Percentiles rank a stretch among this genome's conserved stretches.
These are phyloP conservation scores for Oreochromis aureus DNA, from an alignment of 2,113 vertebrate genomes.

Conservation along the genomic window DNA sequence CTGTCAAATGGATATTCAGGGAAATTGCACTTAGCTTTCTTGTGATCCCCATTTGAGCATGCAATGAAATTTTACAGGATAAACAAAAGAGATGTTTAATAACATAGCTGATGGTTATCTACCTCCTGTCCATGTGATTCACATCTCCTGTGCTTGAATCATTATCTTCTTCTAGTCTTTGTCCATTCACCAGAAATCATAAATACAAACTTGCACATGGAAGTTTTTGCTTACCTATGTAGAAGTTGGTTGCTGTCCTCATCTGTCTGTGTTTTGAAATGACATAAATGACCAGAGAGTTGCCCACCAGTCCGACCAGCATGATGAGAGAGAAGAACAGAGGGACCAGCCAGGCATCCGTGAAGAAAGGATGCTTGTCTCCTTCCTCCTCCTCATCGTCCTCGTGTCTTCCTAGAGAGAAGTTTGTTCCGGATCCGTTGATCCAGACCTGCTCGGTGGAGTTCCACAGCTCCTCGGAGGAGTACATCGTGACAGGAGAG, in stretches of 20 bases:
- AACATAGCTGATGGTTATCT: neutral
- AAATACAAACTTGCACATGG: neutral
- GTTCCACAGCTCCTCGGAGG: slow-evolving; percentile 56
- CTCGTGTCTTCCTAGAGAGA: slow-evolving; percentile 28
- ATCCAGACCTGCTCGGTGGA: slow-evolving; percentile 54
- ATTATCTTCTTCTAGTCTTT: neutral
- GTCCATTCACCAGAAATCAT: neutral
- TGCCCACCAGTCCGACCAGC: slow-evolving; percentile 79
- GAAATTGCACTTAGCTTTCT: neutral
- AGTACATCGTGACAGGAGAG: slow-evolving; percentile 23
- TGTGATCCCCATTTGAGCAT: neutral
- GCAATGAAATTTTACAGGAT: neutral
- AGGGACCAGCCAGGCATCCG: slow-evolving; percentile 81
- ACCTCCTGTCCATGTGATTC: neutral
- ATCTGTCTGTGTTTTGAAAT: slow-evolving; percentile 81
- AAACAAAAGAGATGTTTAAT: slow-evolving; percentile 8
- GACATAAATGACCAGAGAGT: slow-evolving; percentile 79
- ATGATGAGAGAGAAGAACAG: slow-evolving; percentile 81
- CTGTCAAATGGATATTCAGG: neutral
- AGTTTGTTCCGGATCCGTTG: slow-evolving; percentile 58
- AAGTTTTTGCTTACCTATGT: slow-evolving; percentile 70
- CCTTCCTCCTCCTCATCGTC: slow-evolving; percentile 7
- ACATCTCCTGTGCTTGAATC: neutral
- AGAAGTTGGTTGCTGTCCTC: slow-evolving; percentile 83
- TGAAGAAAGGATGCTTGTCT: slow-evolving; percentile 75